A percentile compares a stretch with the other conserved stretches of the same genome.
These are phyloP conservation scores for Mixornis gularis DNA, from an alignment of 2,113 vertebrate genomes.

Conservation along the genomic window DNA sequence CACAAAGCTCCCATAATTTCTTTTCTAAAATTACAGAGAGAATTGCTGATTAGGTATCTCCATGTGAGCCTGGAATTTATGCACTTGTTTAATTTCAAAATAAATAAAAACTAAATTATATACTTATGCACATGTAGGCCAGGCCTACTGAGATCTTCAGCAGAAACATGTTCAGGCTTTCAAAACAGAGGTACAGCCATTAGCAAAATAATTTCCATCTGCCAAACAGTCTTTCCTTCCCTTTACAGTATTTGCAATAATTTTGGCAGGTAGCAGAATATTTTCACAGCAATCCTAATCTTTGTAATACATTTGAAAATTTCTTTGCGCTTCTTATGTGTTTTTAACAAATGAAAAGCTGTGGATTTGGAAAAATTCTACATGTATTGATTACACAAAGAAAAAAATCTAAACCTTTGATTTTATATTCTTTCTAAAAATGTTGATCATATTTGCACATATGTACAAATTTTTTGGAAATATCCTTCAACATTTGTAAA, in stretches of 20 bases:
- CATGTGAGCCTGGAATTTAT: slow-evolving; percentile 46
- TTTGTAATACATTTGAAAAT: neutral
- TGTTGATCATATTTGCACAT: neutral
- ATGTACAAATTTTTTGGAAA: neutral
- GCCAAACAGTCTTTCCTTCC: slow-evolving; percentile 4
- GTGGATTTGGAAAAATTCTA: neutral
- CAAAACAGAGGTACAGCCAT: slow-evolving; percentile 34
- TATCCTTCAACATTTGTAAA: neutral
- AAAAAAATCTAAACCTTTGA: neutral
- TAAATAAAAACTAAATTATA: slow-evolving; percentile 59
- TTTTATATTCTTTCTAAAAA: neutral
- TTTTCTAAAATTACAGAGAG: slow-evolving; percentile 47
- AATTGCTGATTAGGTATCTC: slow-evolving; percentile 50
- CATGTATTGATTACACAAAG: neutral
- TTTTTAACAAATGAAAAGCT: neutral
- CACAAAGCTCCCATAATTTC: slow-evolving; percentile 13
- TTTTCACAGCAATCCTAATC: neutral
- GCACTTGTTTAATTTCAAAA: slow-evolving; percentile 54
- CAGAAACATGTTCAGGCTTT: slow-evolving; percentile 40
- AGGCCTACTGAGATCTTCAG: slow-evolving; percentile 54
- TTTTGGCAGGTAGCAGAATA: neutral
- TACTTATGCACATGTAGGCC: slow-evolving; percentile 59
- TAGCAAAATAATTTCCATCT: slow-evolving; percentile 21
- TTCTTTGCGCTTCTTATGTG: neutral
- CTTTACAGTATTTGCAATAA: neutral